These are phyloP conservation scores for Bos indicus DNA, from an alignment of 2,113 vertebrate species.

Conservation along the genomic window DNA sequence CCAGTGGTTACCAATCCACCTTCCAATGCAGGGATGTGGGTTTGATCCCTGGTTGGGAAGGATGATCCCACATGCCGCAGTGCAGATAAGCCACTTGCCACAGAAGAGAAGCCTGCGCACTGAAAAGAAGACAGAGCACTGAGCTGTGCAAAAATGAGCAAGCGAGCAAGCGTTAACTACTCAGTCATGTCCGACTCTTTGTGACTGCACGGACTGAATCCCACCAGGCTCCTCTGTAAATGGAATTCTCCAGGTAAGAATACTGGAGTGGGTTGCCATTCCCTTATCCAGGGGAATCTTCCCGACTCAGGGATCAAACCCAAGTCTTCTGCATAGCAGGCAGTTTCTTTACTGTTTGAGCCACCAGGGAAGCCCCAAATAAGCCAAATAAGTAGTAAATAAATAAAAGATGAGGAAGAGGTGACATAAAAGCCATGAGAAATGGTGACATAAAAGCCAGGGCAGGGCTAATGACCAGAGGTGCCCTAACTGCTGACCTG, in stretches of 20 bases:
- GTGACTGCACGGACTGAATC: background rate
- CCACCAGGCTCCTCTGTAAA: background rate
- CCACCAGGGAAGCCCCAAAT: background rate
- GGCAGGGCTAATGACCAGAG: background rate
- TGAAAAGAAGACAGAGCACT: background rate
- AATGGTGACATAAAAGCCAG: background rate
- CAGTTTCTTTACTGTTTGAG: background rate
- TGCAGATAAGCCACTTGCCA: background rate
- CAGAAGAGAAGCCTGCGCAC: background rate
- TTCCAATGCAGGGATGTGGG: background rate
- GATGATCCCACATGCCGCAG: background rate
- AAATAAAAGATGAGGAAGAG: background rate
- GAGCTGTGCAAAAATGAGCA: background rate
- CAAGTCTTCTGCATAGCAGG: background rate
- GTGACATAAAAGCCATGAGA: background rate
- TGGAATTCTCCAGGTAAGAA: background rate
- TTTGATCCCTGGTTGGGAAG: background rate
- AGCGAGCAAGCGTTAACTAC: background rate
- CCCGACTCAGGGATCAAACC: background rate
- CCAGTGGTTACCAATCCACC: background rate
- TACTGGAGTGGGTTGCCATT: background rate
- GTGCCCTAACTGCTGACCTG: too few species aligned
- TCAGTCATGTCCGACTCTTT: background rate
- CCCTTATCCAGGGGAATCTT: background rate
- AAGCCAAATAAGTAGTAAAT: background rate